Evolutionary conservation across 1,140 invertebrate genomes (phyloP).

Genomic region (Pectinophora gossypiella): DNA sequence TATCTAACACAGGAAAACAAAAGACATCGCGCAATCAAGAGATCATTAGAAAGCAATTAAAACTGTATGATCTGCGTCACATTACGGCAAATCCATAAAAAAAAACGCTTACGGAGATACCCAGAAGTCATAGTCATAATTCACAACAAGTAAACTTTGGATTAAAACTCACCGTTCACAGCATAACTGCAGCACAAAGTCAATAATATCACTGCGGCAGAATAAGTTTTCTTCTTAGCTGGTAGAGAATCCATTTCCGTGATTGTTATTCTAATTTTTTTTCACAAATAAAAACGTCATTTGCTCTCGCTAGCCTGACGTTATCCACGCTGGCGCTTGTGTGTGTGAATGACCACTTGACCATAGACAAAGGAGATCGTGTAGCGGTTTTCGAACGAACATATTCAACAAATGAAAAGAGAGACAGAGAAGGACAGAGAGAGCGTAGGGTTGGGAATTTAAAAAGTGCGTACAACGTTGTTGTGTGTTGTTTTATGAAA

Average conservation of each 20-base stretch:
- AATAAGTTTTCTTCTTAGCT: background rate
- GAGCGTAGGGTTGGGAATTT: too few relatives aligned
- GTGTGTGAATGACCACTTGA: background rate
- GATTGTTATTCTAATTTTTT: background rate
- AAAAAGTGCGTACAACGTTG: too few relatives aligned
- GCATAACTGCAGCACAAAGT: background rate
- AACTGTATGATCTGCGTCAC: background rate
- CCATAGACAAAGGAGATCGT: background rate
- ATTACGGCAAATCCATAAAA: background rate
- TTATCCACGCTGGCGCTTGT: background rate
- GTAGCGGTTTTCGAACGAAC: background rate
- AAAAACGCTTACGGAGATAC: background rate
- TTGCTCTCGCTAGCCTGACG: background rate
- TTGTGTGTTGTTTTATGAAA: too few relatives aligned
- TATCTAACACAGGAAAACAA: too few relatives aligned
- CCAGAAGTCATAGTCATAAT: too few relatives aligned
- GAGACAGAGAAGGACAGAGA: too few relatives aligned
- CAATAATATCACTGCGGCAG: background rate
- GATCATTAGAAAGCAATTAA: background rate
- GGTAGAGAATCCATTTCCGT: background rate
- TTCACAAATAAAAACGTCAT: background rate
- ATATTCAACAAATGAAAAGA: background rate
- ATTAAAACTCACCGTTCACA: background rate
- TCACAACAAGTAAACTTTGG: background rate
- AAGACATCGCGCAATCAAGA: background rate